Percentiles rank a stretch among this genome's conserved stretches.
Conservation (phyloP, 2,113 vertebrate species). For the Uria lomvia region DNA sequence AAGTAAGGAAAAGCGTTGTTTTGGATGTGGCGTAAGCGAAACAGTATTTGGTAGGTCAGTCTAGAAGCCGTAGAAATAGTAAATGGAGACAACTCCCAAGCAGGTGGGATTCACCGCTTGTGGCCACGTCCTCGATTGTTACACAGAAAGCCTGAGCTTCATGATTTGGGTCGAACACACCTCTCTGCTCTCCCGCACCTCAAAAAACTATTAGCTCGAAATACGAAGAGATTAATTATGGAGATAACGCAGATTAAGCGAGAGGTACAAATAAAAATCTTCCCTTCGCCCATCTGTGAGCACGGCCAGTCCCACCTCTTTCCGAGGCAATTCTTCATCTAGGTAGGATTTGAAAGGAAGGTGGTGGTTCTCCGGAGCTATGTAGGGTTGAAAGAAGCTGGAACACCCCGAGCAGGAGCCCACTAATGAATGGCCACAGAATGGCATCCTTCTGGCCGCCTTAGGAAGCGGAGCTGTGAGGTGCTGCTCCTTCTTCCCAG, state of each 20-base stretch:
- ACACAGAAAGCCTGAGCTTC: not conserved
- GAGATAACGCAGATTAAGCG: constrained; percentile 13
- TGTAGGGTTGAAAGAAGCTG: not conserved
- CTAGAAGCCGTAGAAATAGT: not conserved
- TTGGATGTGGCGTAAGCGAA: not conserved
- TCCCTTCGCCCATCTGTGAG: not conserved
- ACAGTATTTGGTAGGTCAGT: not conserved
- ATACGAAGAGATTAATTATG: constrained; percentile 34
- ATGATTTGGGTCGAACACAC: not conserved
- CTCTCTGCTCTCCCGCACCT: not conserved
- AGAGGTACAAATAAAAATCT: not conserved
- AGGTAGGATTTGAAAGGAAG: not conserved
- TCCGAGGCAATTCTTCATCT: not conserved
- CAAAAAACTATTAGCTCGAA: constrained; percentile 23
- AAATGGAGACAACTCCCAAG: not conserved
- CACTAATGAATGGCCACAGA: not conserved
- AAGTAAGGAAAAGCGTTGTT: not conserved
- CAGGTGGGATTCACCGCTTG: not conserved
- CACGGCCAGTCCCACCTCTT: not conserved
- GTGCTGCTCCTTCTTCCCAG: not conserved
- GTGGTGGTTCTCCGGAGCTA: not conserved
- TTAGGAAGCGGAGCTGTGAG: not conserved
- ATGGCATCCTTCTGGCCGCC: not conserved
- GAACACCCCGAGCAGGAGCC: not conserved
- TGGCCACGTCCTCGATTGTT: not conserved